phyloP scores from a whole-genome alignment of 2,888 invertebrate species.

The Dermolepida albohirtum region DNA sequence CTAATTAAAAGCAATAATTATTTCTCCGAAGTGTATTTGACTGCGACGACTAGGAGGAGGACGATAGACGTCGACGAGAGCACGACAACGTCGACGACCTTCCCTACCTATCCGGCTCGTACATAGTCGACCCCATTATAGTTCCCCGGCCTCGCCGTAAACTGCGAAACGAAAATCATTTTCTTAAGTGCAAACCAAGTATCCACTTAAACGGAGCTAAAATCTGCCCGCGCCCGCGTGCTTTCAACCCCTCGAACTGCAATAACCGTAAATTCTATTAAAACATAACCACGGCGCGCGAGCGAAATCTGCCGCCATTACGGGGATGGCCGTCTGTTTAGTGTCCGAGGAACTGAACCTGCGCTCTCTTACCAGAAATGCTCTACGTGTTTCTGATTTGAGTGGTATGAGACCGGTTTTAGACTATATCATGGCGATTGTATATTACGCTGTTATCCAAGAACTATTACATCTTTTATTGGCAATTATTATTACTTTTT shows the following conservation, averaged over 20 bases:
- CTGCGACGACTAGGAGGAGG: not conserved
- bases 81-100: not conserved
- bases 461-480: too few species aligned
- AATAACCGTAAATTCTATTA: constrained; percentile 69
- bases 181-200: constrained; percentile 61
- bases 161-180: constrained; percentile 57
- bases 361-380: constrained; percentile 41
- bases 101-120: not conserved
- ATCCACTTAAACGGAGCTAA: constrained; percentile 61
- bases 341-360: constrained; percentile 54
- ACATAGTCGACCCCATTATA: constrained; percentile 4
- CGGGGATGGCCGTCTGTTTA: constrained; percentile 65
- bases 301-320: constrained; percentile 67
- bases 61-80: constrained; percentile 17
- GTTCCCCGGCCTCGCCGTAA: constrained; percentile 27
- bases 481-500: too few species aligned
- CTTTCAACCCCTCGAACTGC: constrained; percentile 61
- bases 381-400: too few species aligned
- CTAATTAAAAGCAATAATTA: constrained; percentile 39
- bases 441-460: too few species aligned
- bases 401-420: too few species aligned
- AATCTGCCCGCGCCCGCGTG: constrained; percentile 59
- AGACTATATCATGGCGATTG: too few species aligned
- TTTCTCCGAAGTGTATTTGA: constrained; percentile 29
- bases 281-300: constrained; percentile 67